phyloP scores from a whole-genome alignment of 2,888 invertebrate genomes.

The Camponotus fellah region DNA sequence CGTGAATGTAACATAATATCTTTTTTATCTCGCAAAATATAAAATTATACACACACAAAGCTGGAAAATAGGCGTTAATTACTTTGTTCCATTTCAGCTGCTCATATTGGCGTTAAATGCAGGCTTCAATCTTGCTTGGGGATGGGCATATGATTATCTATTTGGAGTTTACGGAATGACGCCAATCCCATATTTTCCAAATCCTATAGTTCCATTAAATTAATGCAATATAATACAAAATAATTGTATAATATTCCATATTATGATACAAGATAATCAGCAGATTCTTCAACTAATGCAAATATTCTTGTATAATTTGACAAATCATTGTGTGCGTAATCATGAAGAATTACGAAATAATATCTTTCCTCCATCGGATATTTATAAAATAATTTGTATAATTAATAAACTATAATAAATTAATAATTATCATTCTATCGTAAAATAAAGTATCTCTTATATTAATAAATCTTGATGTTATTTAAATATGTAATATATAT shows the following conservation, averaged over 20 bases:
- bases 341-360: neutral
- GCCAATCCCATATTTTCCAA: neutral
- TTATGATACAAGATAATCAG: neutral
- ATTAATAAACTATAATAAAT: neutral
- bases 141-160: neutral
- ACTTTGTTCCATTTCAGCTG: neutral
- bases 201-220: neutral
- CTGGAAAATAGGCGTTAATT: neutral
- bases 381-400: neutral
- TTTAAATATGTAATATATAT: neutral
- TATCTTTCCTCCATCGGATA: neutral
- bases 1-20: neutral
- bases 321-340: neutral
- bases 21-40: neutral
- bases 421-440: neutral
- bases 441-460: neutral
- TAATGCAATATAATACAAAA: neutral
- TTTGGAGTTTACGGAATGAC: neutral
- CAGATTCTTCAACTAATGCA: slow-evolving; percentile 7
- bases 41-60: neutral
- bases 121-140: slow-evolving; percentile 3
- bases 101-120: neutral
- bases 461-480: neutral
- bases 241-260: neutral
- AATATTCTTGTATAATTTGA: neutral